A percentile compares a stretch with the other conserved stretches of the same genome.
Evolutionary conservation across 2,113 vertebrate species (phyloP).

Genomic region (Grallaria varia): DNA sequence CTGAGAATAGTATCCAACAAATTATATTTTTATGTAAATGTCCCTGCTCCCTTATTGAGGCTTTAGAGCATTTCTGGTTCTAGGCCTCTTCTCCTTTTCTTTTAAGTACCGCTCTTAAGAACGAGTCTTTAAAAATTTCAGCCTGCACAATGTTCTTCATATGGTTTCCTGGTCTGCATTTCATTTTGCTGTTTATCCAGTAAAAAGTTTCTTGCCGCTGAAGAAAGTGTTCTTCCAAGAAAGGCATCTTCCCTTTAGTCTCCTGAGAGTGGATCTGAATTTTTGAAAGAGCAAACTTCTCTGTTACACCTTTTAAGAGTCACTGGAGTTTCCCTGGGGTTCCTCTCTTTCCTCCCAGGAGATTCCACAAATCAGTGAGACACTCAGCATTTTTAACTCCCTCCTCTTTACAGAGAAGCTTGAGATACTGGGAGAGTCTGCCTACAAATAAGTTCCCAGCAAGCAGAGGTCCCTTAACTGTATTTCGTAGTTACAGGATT

Average conservation of each 20-base stretch:
- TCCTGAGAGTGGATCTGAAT: background rate
- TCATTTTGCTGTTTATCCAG: background rate
- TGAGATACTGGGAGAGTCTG: background rate
- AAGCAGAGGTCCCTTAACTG: background rate
- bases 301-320: background rate
- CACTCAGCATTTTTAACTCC: background rate
- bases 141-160: background rate
- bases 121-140: background rate
- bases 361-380: background rate
- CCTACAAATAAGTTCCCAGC: background rate
- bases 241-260: background rate
- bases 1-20: background rate
- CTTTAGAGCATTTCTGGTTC: background rate
- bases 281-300: background rate
- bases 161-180: background rate
- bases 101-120: background rate
- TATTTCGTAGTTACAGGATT: background rate
- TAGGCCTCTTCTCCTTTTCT: background rate
- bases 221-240: background rate
- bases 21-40: background rate
- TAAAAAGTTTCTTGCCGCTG: background rate
- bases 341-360: background rate
- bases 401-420: background rate
- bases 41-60: background rate
- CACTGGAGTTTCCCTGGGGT: rapidly evolving